These are phyloP conservation scores for Adela reaumurella DNA, from an alignment of 2,888 invertebrate species.

Conservation along the genomic window DNA sequence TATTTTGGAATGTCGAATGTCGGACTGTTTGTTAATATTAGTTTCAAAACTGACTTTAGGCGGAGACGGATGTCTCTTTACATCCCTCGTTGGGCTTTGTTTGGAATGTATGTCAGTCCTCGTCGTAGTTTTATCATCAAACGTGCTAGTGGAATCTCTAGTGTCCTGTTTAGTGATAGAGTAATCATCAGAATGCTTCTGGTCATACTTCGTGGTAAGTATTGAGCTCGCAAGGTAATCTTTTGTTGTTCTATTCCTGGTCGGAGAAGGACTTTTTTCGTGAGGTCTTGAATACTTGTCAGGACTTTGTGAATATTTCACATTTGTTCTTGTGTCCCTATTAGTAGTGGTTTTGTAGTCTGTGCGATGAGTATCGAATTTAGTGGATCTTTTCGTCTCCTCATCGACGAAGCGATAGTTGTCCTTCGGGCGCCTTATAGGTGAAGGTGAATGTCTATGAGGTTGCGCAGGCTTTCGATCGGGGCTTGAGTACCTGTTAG, in stretches of 20 bases:
- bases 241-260: slow-evolving; percentile 17
- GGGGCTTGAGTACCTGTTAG: slow-evolving; percentile 21
- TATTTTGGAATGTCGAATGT: neutral
- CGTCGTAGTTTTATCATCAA: neutral
- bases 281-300: slow-evolving; percentile 5
- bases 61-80: neutral
- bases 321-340: slow-evolving; percentile 13
- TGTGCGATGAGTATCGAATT: slow-evolving; percentile 2
- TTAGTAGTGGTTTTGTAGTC: neutral
- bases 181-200: neutral
- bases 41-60: neutral
- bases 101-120: neutral
- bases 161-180: neutral
- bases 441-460: slow-evolving; percentile 10
- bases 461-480: slow-evolving; percentile 15
- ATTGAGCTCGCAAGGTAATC: slow-evolving; percentile 18
- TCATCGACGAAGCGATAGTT: slow-evolving; percentile 29
- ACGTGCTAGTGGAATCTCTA: neutral
- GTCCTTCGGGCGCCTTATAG: slow-evolving; percentile 12
- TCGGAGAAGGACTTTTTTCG: slow-evolving; percentile 17
- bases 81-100: neutral
- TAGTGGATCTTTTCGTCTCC: slow-evolving; percentile 37
- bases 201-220: neutral
- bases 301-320: slow-evolving; percentile 11
- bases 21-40: neutral